Evolutionary conservation across 2,888 invertebrate species (phyloP), one percentile per base, ranked within the genome.

Genomic region (Eupithecia exiguata): DNA sequence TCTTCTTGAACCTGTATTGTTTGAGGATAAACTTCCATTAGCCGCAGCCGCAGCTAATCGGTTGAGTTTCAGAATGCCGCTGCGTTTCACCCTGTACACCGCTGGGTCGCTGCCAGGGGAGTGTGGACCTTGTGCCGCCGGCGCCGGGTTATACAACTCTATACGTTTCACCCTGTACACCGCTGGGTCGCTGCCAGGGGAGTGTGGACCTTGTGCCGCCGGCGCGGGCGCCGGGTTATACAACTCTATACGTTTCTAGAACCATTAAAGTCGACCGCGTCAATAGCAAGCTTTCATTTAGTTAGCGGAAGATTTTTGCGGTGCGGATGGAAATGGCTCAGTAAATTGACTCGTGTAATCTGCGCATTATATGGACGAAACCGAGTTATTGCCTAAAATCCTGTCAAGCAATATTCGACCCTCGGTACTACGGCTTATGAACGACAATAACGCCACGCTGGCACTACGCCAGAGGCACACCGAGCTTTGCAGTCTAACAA

Each of bases 1-100:
- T 77, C 74, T 77, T 77, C 74, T 79, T 74, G 72, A 74, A 74
- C 77, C 71, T 58, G 70, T 68, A 72, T 69, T 77, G 76, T 76
- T 69, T 68, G 67, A 58, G 67, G 77, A 76, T 74, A 77, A 76
- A 75, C 72, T 49, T 35, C 68, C 72, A 77, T 76, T 72, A 74
- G 75, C 75, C 74, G 58, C 75, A 74, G 75, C 75, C 74, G 58
- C 75, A 74, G 72, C 73, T 77, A 77, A 79, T 77, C 75, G 78
- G 63, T 69, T 67, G 74, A 71, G 76, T 70, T 77, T 76, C 76
- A 70, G 72, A 71, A 72, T 68, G 63, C n/a, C 49, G 0, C 18
- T 61, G 65, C 49, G 68, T 76, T 71, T 71, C 72, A 73, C 65
- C 69, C 71, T 69, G 69, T 71, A 30, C 30, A 30, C n/a, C 46